These are phyloP conservation scores for Alca torda DNA, from an alignment of 2,797 vertebrate genomes.

Conservation along the genomic window DNA sequence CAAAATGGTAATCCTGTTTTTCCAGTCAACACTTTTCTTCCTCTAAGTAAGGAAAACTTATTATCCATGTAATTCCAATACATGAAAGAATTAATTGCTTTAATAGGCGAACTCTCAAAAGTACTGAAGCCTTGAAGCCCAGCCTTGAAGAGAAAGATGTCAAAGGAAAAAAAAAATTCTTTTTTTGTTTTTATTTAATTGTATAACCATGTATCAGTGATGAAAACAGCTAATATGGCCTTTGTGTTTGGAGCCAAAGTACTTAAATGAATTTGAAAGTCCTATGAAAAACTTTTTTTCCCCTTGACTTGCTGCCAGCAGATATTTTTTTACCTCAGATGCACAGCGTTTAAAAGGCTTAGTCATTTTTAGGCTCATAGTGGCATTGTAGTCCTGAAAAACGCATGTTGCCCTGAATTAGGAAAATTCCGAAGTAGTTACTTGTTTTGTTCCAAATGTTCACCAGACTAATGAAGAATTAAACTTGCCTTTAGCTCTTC, in stretches of 20 bases:
- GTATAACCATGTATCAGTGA: not conserved
- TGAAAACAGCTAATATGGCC: slow-evolving; percentile 28
- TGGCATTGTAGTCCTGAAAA: not conserved
- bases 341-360: slow-evolving; percentile 19
- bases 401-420: not conserved
- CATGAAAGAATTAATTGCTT: not conserved
- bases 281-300: not conserved
- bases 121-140: not conserved
- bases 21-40: not conserved
- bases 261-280: slow-evolving; percentile 19
- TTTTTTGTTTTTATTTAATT: not conserved
- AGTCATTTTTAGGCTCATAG: not conserved
- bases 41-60: not conserved
- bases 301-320: not conserved
- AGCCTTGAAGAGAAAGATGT: not conserved
- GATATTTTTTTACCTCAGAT: slow-evolving; percentile 16
- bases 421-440: not conserved
- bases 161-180: not conserved
- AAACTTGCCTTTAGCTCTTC: not conserved
- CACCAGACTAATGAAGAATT: not conserved
- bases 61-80: not conserved
- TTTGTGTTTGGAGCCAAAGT: slow-evolving; percentile 17
- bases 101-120: not conserved
- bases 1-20: not conserved
- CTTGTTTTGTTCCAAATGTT: not conserved